phyloP scores from a whole-genome alignment of 2,113 vertebrate species.

The Sinocyclocheilus anophthalmus region DNA sequence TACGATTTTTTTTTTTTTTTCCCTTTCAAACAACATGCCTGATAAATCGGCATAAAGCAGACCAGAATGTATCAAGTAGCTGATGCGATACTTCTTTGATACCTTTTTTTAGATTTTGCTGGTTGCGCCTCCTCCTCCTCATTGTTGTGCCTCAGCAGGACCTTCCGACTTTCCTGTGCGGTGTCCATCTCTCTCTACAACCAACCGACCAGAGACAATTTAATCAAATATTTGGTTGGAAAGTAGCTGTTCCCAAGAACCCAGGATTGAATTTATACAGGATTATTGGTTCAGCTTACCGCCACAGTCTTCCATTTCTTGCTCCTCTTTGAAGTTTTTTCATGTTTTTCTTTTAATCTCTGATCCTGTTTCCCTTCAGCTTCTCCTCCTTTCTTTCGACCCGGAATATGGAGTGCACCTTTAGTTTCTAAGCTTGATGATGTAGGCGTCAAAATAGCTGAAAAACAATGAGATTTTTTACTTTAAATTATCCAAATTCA shows the following conservation, averaged over 20 bases:
- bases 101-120: slow-evolving; percentile 71
- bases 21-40: background rate
- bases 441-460: too few relatives aligned
- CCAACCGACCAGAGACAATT: background rate
- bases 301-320: slow-evolving; percentile 58
- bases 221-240: background rate
- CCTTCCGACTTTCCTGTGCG: slow-evolving; percentile 76
- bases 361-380: slow-evolving; percentile 90
- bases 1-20: background rate
- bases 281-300: slow-evolving; percentile 46
- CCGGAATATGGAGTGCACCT: slow-evolving; percentile 65
- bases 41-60: background rate
- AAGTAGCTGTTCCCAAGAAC: background rate
- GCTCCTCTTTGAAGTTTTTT: slow-evolving; percentile 85
- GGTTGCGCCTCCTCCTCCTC: slow-evolving; percentile 83
- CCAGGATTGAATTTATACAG: background rate
- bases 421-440: too few relatives aligned
- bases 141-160: slow-evolving; percentile 70
- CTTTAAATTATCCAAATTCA: too few relatives aligned
- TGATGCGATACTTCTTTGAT: background rate
- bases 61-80: background rate
- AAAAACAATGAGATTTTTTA: too few relatives aligned
- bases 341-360: slow-evolving; percentile 89
- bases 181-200: slow-evolving; percentile 84
- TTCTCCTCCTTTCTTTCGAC: slow-evolving; percentile 92